Conservation (phyloP, 2,888 invertebrate species). For the Trimorus sp. region DNA sequence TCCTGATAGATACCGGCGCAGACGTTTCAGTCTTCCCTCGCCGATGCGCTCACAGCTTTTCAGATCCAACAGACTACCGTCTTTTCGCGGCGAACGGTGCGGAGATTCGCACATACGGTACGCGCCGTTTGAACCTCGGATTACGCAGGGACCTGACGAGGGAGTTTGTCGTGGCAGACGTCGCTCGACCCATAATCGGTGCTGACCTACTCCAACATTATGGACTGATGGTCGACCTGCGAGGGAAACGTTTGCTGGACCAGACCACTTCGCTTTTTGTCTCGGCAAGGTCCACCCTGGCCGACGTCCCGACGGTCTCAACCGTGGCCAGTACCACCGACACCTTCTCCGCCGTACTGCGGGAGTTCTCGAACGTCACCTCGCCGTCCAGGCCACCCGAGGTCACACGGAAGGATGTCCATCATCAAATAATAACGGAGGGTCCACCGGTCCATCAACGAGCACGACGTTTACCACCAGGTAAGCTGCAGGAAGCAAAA, state of each 20-base stretch:
- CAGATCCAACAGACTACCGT: not conserved
- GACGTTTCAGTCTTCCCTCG: constrained; percentile 43
- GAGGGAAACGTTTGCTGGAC: constrained; percentile 1
- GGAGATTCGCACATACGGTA: constrained; percentile 67
- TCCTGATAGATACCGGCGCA: constrained; percentile 46
- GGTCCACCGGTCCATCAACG: no score
- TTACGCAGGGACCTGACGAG: constrained; percentile 70
- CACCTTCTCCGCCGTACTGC: not conserved
- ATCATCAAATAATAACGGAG: constrained; percentile 67
- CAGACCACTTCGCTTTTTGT: not conserved
- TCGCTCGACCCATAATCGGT: constrained; percentile 75
- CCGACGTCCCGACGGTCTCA: not conserved
- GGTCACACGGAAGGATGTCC: not conserved
- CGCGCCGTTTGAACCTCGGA: constrained; percentile 68
- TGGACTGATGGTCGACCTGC: constrained; percentile 11
- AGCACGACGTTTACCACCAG: no score
- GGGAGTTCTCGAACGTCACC: constrained; percentile 17
- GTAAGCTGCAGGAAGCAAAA: no score
- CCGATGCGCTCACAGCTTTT: not conserved
- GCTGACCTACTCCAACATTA: constrained; percentile 70
- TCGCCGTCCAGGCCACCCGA: not conserved
- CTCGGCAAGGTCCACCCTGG: no score
- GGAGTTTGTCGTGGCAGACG: constrained; percentile 74
- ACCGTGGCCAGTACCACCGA: not conserved
- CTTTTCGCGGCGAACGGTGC: constrained; percentile 67